These are phyloP conservation scores for Chrysopilus asiliformis DNA, from an alignment of 2,888 invertebrate species.

Conservation along the genomic window DNA sequence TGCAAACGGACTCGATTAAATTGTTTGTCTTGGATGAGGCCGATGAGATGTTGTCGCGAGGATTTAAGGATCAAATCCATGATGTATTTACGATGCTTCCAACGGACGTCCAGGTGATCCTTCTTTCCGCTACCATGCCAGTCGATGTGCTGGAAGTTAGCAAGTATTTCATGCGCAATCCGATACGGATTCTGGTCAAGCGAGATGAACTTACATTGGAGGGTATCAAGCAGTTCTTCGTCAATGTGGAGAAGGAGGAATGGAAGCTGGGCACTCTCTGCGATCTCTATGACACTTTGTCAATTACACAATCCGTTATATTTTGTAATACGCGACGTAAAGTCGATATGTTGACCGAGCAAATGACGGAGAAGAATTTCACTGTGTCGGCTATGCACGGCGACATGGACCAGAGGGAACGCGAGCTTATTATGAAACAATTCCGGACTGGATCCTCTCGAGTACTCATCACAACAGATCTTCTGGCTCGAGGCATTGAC, in stretches of 20 bases:
- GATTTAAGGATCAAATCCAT: conserved; percentile 98
- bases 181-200: conserved; percentile 93
- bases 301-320: conserved; percentile 98
- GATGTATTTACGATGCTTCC: conserved; percentile 93
- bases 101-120: conserved; percentile 82
- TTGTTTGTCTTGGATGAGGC: conserved; percentile 98
- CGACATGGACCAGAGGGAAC: conserved; percentile 98
- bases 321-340: conserved; percentile 99
- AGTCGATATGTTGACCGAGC: conserved; percentile 92
- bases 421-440: conserved; percentile 98
- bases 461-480: conserved; percentile 96
- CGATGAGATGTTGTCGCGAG: conserved; percentile 98
- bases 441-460: conserved; percentile 98
- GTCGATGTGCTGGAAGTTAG: conserved; percentile 95
- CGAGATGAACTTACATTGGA: conserved; percentile 91
- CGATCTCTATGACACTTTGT: conserved; percentile 96
- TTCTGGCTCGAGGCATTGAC: conserved; percentile 97
- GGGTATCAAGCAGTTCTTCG: conserved; percentile 97
- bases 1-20: conserved; percentile 80
- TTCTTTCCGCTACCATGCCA: conserved; percentile 98
- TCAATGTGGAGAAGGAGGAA: conserved; percentile 84
- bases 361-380: conserved; percentile 88
- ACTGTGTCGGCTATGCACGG: conserved; percentile 99
- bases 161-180: conserved; percentile 93
- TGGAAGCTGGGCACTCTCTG: conserved; percentile 93